Percentiles rank a stretch among this genome's conserved stretches.
phyloP scores from a whole-genome alignment of 2,113 vertebrate genomes.

The Xiphophorus couchianus region DNA sequence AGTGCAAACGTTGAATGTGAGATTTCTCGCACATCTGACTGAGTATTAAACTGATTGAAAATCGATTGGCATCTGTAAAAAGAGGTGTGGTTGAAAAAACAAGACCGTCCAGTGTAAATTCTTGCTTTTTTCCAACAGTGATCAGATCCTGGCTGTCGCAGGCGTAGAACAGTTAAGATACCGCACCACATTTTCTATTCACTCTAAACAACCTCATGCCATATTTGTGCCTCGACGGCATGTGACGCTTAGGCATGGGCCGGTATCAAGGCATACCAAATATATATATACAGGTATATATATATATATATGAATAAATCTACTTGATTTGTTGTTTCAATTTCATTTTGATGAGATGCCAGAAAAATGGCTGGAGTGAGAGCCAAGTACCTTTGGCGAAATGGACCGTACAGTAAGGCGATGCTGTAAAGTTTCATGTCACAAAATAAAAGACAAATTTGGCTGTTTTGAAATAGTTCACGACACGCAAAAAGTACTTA shows the following conservation, averaged over 20 bases:
- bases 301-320: neutral
- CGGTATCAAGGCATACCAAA: neutral
- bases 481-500: too few relatives aligned
- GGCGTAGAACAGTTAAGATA: neutral
- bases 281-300: too few relatives aligned
- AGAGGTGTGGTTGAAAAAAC: slow-evolving; percentile 44
- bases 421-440: neutral
- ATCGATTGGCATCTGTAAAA: slow-evolving; percentile 57
- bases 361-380: neutral
- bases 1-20: slow-evolving; percentile 92
- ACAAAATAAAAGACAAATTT: neutral
- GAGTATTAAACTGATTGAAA: slow-evolving; percentile 80
- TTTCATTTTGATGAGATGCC: neutral
- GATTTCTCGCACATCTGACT: slow-evolving; percentile 81
- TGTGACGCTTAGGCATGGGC: neutral
- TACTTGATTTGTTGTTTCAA: neutral
- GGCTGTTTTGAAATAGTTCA: neutral
- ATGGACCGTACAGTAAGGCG: neutral
- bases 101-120: slow-evolving; percentile 70
- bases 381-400: neutral
- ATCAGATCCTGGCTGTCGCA: slow-evolving; percentile 16
- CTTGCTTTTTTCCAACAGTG: slow-evolving; percentile 26
- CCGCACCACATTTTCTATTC: neutral
- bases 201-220: slow-evolving; percentile 25
- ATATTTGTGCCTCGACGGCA: neutral